Evolutionary conservation across 2,888 invertebrate species (phyloP).

Genomic region (Parthenolecanium corni): DNA sequence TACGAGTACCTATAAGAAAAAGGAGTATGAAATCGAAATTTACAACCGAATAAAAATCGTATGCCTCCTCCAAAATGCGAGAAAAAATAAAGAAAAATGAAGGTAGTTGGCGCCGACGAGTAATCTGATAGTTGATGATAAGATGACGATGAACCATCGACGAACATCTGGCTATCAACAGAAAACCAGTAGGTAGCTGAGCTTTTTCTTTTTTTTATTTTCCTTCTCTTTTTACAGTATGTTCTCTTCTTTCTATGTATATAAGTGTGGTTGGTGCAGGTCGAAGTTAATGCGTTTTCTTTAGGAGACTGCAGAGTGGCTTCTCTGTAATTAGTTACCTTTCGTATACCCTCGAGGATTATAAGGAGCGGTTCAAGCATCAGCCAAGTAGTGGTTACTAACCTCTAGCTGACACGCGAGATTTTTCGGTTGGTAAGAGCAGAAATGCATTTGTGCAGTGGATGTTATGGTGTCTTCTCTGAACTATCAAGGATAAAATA

Average conservation of each 20-base stretch:
- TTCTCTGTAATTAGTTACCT: conserved; percentile 26
- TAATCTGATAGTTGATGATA: conserved; percentile 12
- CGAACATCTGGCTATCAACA: conserved; percentile 3
- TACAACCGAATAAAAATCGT: too few relatives aligned
- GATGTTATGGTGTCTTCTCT: too few relatives aligned
- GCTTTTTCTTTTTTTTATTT: not conserved
- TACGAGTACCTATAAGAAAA: conserved; percentile 5
- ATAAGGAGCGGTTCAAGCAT: conserved; percentile 25
- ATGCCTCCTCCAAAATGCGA: too few relatives aligned
- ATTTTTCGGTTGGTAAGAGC: too few relatives aligned
- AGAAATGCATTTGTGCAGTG: too few relatives aligned
- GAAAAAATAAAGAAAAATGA: conserved; percentile 3
- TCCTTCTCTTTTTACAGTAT: not conserved
- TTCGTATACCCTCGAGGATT: conserved; percentile 7
- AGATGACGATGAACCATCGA: conserved; percentile 20
- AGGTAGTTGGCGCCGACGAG: conserved; percentile 13
- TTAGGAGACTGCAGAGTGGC: conserved; percentile 15
- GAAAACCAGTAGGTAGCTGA: not conserved
- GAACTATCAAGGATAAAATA: too few relatives aligned
- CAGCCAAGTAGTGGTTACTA: conserved; percentile 22
- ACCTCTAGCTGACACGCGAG: too few relatives aligned
- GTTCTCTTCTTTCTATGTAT: too few relatives aligned
- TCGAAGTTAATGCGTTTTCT: conserved; percentile 22
- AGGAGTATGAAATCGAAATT: not conserved
- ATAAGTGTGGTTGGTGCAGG: conserved; percentile 23